Percentiles rank a stretch among this genome's conserved stretches.
Conservation (phyloP, 2,797 vertebrate species). For the Poecile montanus region DNA sequence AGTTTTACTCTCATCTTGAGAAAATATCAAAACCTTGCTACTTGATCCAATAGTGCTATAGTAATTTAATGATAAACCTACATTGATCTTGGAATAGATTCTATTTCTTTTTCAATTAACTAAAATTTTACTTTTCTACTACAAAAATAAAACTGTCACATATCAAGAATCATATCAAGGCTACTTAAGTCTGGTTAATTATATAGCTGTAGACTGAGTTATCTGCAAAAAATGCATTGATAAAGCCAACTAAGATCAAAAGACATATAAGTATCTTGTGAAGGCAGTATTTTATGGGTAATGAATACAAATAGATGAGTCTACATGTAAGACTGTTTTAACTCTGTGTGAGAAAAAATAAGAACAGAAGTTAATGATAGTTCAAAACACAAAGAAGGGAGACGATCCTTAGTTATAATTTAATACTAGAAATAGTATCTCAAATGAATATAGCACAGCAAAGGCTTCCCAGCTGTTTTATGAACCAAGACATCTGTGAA, state of each 20-base stretch:
- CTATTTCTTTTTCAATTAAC: not conserved
- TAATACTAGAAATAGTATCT: not conserved
- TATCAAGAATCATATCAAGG: not conserved
- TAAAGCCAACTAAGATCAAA: slow-evolving; percentile 26
- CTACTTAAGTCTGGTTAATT: not conserved
- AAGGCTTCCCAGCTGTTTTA: not conserved
- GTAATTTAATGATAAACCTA: not conserved
- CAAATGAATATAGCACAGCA: not conserved
- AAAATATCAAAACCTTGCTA: not conserved
- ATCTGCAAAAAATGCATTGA: slow-evolving; percentile 38
- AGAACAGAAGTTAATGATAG: not conserved
- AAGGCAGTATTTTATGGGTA: slow-evolving; percentile 18
- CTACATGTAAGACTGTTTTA: not conserved
- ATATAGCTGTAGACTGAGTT: not conserved
- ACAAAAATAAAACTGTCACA: not conserved
- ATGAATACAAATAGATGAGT: not conserved
- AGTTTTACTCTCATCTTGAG: not conserved
- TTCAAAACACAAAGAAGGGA: not conserved
- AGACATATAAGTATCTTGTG: not conserved
- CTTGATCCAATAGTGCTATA: not conserved
- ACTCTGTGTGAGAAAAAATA: not conserved
- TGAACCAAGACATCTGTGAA: not conserved
- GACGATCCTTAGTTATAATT: not conserved
- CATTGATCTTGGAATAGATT: not conserved
- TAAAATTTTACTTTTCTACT: not conserved